Percentiles rank a stretch among this genome's conserved stretches.
Conservation (phyloP, 2,113 vertebrate species). For the Theropithecus gelada region DNA sequence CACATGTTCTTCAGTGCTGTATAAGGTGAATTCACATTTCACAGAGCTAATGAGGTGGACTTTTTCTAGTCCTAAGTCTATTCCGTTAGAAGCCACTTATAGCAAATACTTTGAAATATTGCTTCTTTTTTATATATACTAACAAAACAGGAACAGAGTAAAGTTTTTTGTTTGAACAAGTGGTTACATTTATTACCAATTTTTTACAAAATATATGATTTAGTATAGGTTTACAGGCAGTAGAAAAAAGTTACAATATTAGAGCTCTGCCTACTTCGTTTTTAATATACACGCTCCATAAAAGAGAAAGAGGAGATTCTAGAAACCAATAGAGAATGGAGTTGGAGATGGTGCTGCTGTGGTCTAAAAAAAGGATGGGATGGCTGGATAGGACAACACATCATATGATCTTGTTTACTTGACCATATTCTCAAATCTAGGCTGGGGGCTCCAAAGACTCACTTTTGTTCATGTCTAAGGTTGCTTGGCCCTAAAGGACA, state of each 20-base stretch:
- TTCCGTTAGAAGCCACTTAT: not conserved
- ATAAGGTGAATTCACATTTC: constrained; percentile 44
- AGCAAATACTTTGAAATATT: constrained; percentile 18
- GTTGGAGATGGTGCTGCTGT: not conserved
- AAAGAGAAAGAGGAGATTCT: not conserved
- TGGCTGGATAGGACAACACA: not conserved
- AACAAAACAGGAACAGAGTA: not conserved
- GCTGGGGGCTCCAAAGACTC: not conserved
- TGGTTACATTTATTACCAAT: not conserved
- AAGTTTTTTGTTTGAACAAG: constrained; percentile 3
- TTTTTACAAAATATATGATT: constrained; percentile 5
- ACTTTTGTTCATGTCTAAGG: not conserved
- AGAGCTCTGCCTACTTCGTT: not conserved
- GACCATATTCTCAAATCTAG: not conserved
- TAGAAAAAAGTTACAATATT: not conserved
- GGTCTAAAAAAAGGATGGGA: not conserved
- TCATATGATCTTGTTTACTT: not conserved
- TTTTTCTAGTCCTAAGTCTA: not conserved
- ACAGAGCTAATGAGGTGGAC: not conserved
- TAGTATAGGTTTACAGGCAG: not conserved
- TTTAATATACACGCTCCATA: not conserved
- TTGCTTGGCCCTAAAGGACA: not conserved
- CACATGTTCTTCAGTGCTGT: not conserved
- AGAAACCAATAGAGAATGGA: not conserved
- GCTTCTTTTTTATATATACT: not conserved